Conservation (phyloP, 2,797 vertebrate genomes). For the Atherinosoma microstoma region DNA sequence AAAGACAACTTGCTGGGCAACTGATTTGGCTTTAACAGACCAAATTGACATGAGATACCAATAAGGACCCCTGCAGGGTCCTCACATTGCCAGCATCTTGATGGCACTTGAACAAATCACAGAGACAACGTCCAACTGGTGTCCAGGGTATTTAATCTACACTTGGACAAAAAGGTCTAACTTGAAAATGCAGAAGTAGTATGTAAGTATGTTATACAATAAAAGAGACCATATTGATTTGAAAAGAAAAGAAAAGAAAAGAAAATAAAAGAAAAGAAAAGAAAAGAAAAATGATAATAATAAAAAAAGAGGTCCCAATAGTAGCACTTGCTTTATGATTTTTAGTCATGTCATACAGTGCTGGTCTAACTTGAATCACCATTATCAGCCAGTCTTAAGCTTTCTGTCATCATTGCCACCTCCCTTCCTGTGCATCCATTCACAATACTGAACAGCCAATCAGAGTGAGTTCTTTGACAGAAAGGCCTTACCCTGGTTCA, state of each 20-base stretch:
- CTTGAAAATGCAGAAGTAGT: neutral
- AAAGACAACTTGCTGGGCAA: neutral
- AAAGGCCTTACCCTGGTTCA: neutral
- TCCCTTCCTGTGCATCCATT: neutral
- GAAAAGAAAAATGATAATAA: too few relatives aligned
- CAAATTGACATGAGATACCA: neutral
- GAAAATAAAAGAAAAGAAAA: too few relatives aligned
- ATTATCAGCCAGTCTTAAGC: neutral
- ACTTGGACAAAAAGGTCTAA: neutral
- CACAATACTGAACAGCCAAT: neutral
- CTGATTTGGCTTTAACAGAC: neutral
- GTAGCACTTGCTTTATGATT: neutral
- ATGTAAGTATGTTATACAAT: too few relatives aligned
- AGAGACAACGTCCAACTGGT: neutral
- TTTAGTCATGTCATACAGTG: too few relatives aligned
- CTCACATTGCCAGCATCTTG: neutral
- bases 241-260: too few relatives aligned
- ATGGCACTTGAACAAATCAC: neutral
- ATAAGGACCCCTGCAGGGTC: too few relatives aligned
- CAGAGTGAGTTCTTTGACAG: neutral
- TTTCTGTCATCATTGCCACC: neutral
- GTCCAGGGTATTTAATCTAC: neutral
- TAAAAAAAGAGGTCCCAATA: neutral
- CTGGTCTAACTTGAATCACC: neutral
- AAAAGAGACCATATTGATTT: too few relatives aligned